A percentile compares a stretch with the other conserved stretches of the same genome.
phyloP scores from a whole-genome alignment of 2,113 vertebrate genomes.

The Nibea albiflora region DNA sequence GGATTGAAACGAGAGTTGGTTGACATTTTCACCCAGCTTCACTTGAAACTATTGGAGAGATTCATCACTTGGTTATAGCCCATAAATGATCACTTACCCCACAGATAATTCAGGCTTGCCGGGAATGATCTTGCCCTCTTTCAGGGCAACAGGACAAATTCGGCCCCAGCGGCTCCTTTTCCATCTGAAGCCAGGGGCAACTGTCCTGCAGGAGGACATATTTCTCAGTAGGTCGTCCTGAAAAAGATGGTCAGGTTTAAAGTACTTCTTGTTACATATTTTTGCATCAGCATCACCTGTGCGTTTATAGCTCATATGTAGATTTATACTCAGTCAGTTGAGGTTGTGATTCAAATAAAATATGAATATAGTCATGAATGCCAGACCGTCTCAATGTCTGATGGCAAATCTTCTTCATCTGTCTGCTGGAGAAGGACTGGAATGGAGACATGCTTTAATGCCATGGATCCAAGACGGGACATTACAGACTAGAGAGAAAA shows the following conservation, averaged over 20 bases:
- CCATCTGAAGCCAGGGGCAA: conserved; percentile 90
- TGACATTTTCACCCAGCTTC: background rate
- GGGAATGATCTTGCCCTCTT: conserved; percentile 84
- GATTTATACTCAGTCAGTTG: background rate
- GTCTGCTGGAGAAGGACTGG: conserved; percentile 83
- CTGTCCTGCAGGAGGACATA: conserved; percentile 79
- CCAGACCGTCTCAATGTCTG: conserved; percentile 84
- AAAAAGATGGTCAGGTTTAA: conserved; percentile 30
- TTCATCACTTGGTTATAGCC: background rate
- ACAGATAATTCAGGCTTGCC: conserved; percentile 87
- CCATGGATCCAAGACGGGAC: conserved; percentile 87
- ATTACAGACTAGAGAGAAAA: conserved; percentile 84
- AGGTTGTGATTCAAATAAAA: background rate
- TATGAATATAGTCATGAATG: background rate
- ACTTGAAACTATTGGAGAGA: background rate
- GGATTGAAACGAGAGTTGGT: background rate
- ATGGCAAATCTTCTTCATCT: conserved; percentile 80
- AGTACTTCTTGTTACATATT: background rate
- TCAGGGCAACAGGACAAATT: conserved; percentile 91
- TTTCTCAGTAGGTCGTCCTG: conserved; percentile 88
- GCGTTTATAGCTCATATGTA: background rate
- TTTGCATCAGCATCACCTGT: background rate
- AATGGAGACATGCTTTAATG: conserved; percentile 83
- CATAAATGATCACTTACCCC: conserved; percentile 81
- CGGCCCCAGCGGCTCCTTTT: conserved; percentile 90